Percentiles rank a stretch among this genome's conserved stretches.
Evolutionary conservation across 1,140 invertebrate genomes (phyloP).

Genomic region (Gryon sp.): DNA sequence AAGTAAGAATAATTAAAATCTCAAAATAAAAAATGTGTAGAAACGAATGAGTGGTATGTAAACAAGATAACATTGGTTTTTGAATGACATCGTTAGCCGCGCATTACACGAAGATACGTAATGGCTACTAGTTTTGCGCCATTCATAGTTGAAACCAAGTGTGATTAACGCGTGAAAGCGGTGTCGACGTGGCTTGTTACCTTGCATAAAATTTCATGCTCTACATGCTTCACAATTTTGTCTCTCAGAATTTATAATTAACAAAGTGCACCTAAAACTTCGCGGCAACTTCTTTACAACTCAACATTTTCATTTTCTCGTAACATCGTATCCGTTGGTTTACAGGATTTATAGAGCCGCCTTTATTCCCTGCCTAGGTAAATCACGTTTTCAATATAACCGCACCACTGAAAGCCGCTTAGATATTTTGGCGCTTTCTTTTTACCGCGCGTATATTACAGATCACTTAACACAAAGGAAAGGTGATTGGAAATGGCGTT

Average conservation of each 20-base stretch:
- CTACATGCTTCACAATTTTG: slow-evolving; percentile 26
- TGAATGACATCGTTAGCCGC: slow-evolving; percentile 35
- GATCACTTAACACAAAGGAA: slow-evolving; percentile 15
- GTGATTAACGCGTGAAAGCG: slow-evolving; percentile 51
- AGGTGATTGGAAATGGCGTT: slow-evolving; percentile 5
- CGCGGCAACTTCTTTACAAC: slow-evolving; percentile 17
- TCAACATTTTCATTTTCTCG: slow-evolving; percentile 20
- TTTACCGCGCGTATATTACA: slow-evolving; percentile 1
- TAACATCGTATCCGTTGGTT: slow-evolving; percentile 28
- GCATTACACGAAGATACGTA: slow-evolving; percentile 16
- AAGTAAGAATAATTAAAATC: no score
- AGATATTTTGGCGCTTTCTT: slow-evolving; percentile 25
- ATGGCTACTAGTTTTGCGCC: slow-evolving; percentile 33
- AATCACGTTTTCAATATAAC: slow-evolving; percentile 50
- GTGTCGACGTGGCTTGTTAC: slow-evolving; percentile 38
- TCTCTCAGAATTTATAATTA: slow-evolving; percentile 38
- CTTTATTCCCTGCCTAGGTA: slow-evolving; percentile 36
- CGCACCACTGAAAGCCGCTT: slow-evolving; percentile 15
- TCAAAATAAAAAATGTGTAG: no score
- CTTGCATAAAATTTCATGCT: slow-evolving; percentile 21
- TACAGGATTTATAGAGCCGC: slow-evolving; percentile 34
- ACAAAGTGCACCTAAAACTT: slow-evolving; percentile 36
- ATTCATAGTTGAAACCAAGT: slow-evolving; percentile 43
- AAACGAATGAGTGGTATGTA: no score
- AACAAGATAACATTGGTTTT: no score